phyloP scores from a whole-genome alignment of 30 jellyfish, hydroid and myxozoan species.

The Rhopilema esculentum region DNA sequence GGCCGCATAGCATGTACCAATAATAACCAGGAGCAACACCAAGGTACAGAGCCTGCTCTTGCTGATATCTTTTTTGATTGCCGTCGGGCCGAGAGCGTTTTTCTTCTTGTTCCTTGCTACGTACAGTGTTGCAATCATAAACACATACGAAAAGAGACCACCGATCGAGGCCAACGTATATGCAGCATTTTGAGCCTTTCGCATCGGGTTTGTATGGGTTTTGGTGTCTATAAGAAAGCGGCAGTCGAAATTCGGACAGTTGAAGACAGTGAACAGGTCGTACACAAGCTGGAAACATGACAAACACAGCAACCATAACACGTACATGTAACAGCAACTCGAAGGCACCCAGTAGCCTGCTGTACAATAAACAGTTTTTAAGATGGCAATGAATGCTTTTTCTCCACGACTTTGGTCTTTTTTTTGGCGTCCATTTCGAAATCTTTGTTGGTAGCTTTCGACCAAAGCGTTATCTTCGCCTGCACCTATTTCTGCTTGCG shows the following conservation, averaged over 20 bases:
- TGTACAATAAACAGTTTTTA: background rate
- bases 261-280: conserved; percentile 21
- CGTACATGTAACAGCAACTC: background rate
- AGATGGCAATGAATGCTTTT: background rate
- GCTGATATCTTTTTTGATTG: conserved; percentile 8
- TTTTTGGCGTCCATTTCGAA: background rate
- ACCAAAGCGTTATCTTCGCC: background rate
- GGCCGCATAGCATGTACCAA: background rate
- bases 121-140: conserved; percentile 48
- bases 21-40: background rate
- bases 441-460: background rate
- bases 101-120: background rate
- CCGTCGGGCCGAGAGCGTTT: conserved; percentile 19
- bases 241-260: conserved; percentile 34
- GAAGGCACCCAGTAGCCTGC: conserved; percentile 28
- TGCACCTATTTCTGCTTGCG: background rate
- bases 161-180: conserved; percentile 55
- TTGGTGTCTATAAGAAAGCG: conserved; percentile 4
- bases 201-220: conserved; percentile 15
- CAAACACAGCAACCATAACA: background rate
- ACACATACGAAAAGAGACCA: conserved; percentile 38
- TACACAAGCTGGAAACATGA: conserved; percentile 28
- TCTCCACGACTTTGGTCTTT: background rate
- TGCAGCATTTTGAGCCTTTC: conserved; percentile 43
- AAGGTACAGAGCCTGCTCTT: conserved; percentile 5